These are phyloP conservation scores for Lepilemur septentrionalis DNA, from an alignment of 2,797 vertebrate species.

Conservation along the genomic window DNA sequence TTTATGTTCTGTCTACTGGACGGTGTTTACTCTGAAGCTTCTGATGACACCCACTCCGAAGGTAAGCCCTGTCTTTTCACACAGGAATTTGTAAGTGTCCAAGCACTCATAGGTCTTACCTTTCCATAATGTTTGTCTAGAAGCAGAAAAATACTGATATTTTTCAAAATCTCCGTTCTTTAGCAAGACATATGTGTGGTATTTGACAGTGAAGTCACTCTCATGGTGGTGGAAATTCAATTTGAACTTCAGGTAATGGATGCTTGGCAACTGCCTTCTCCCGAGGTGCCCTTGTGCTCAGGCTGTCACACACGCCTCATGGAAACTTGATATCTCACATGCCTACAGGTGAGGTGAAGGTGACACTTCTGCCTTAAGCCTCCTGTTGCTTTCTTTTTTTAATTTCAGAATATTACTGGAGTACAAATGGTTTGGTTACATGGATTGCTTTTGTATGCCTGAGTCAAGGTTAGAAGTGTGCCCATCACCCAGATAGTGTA, in stretches of 20 bases:
- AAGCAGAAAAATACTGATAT: background rate
- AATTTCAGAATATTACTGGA: too few relatives aligned
- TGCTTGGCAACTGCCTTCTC: background rate
- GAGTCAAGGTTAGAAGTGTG: too few relatives aligned
- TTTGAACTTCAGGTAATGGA: background rate
- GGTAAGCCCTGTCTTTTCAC: background rate
- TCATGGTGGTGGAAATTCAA: background rate
- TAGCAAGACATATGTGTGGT: background rate
- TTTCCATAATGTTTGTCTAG: background rate
- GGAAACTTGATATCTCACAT: background rate
- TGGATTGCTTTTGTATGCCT: too few relatives aligned
- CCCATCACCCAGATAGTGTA: too few relatives aligned
- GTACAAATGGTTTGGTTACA: too few relatives aligned
- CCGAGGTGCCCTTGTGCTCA: background rate
- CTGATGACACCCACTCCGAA: background rate
- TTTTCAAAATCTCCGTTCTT: background rate
- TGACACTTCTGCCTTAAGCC: background rate
- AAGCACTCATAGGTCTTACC: background rate
- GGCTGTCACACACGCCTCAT: background rate
- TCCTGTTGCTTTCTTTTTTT: background rate
- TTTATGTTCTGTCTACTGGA: background rate
- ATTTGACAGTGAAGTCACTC: background rate
- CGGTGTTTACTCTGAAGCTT: background rate
- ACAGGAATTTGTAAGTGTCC: background rate
- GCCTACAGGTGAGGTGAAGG: background rate